Base-by-base conservation (phyloP, 1,140 invertebrate genomes). In the Copidosoma floridanum region DNA sequence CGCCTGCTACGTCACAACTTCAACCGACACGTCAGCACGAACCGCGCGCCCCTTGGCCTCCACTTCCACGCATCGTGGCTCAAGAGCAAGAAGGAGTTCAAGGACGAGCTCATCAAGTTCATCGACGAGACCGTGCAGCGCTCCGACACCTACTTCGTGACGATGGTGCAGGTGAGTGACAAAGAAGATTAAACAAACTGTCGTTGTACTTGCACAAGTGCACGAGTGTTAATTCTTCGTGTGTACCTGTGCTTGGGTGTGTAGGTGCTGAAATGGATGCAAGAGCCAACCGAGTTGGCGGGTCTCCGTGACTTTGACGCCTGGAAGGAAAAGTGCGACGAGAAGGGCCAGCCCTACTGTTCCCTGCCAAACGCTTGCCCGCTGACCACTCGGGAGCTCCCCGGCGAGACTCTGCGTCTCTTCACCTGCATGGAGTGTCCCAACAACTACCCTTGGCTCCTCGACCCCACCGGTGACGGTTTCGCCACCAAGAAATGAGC, bases 341-440 rank as follows among this genome's bases (percentile, higher is more conserved):
- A 96, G 43, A 95, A 95, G 77, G 93, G 93, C 41, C 91, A 94
- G 76, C 91, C 93, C 41, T 92, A 89, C 84, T 97, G 94, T 73
- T 95, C 92, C 2, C 75, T 95, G 56, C 93, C 93, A 52, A 96
- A 96, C 72, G 88, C 92, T 24, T 96, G 94, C 75, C 90, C 92
- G 1, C 78, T 96, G 64, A 94, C 88, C 6, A 95, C 93, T 43
- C 82, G 93, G 64, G 94, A 97, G 81, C 80, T 97, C 63, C 93
- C 93, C 40, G 94, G 93, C 59, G 93, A 97, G 80, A 96, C 92
- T 26, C 84, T 95, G 20, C 87, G 93, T 72, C 84, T 97, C 35
- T 95, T 95, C 82, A 96, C 94, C 43, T 97, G 94, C 78, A 93
- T 95, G 89, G 93, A 95, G 77, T 97, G 94, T 77, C 94, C 94